Conservation (phyloP, 1,140 invertebrate genomes). For the Cyclina sinensis region DNA sequence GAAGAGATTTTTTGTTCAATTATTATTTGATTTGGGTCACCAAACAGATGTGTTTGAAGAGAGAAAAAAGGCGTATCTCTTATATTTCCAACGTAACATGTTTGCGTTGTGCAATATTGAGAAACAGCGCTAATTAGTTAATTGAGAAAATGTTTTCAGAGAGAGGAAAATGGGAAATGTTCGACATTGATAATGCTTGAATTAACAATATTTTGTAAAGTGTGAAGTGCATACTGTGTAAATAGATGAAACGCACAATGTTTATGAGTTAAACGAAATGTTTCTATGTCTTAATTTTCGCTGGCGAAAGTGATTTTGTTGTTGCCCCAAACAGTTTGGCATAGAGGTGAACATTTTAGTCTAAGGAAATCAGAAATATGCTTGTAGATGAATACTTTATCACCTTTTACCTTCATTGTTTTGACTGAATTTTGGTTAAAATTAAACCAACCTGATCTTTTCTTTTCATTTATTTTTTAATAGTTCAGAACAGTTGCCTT, state of each 20-base stretch:
- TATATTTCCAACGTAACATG: constrained; percentile 1
- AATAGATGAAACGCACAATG: background rate
- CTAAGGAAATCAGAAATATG: no score
- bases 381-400: no score
- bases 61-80: background rate
- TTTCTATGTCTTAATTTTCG: no score
- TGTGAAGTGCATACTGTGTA: background rate
- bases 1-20: constrained; percentile 5
- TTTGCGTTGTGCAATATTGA: background rate
- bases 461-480: no score
- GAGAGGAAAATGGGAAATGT: background rate
- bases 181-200: background rate
- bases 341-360: no score
- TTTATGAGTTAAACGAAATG: no score
- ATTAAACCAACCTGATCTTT: no score
- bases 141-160: constrained; percentile 3
- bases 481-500: no score
- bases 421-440: no score
- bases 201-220: background rate
- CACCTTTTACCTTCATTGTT: no score
- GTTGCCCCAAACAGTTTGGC: no score
- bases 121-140: constrained; percentile 10
- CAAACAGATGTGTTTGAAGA: constrained; percentile 16
- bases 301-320: no score
- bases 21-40: constrained; percentile 42